Base-by-base conservation (phyloP, 2,797 vertebrate genomes). In the Yasuhikotakia modesta region DNA sequence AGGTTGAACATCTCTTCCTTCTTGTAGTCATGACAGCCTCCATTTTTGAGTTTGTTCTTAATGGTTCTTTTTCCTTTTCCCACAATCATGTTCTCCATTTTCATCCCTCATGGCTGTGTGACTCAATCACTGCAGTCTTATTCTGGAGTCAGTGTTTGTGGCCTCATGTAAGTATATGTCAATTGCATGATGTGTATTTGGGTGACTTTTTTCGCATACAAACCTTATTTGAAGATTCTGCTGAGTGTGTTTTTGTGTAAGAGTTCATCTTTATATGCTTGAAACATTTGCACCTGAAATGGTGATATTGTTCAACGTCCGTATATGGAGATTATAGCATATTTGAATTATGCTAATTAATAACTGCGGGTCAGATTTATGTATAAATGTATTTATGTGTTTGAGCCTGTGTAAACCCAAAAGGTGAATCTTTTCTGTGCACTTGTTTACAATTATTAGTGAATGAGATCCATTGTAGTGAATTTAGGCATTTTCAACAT, bases 11-110 rank as follows among this genome's bases (percentile, higher is more conserved):
- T 81, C 74, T 55, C 60, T 64, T 78, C 75, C 66, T 66, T 83
- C 22, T 45, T 73, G 39, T 58, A 46, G 39, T 75, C 79, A 30
- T 39, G 43, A 39, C 58, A 60, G 55, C 24, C 55, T 75, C 45
- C 48, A 61, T 66, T 24, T 79, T 66, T 80, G 35, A 67, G 35
- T 83, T 85, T 78, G 67, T 68, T 80, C 27, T 70, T 74, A 80
- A 80, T 32, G 21, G 64, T 66, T 76, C 48, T 74, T 83, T 78
- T 73, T 81, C 68, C 71, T 83, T 72, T 79, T 75, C 68, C 61
- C 16, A 24, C 71, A 81, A 74, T 80, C 53, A 30, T 80, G 73
- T 79, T 76, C 80, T 75, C 73, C 80, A 84, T 84, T 77, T 66
- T 48, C 82, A 80, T 78, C 30, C 68, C 50, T 58, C 78, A 82